Evolutionary conservation across 1,140 invertebrate species (phyloP).

Genomic region (Zaprionus taronus): DNA sequence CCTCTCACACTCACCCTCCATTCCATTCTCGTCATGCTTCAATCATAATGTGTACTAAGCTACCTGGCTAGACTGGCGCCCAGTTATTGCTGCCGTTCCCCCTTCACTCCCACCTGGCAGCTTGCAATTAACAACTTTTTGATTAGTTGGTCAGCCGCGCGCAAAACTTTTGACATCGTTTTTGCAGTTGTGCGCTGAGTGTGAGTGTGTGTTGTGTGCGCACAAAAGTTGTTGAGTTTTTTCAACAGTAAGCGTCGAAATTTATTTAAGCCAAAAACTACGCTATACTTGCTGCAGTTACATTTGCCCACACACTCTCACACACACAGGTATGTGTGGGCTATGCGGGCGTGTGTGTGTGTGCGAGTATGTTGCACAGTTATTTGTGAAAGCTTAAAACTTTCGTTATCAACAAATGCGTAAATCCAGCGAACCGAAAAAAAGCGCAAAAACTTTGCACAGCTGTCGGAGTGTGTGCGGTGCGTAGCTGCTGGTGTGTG

Average conservation of each 20-base stretch:
- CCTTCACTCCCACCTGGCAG: conserved; percentile 25
- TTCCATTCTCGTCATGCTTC: background rate
- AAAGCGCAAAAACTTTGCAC: conserved; percentile 50
- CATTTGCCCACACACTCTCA: background rate
- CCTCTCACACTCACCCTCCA: no score
- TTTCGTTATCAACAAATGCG: conserved; percentile 81
- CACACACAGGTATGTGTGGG: conserved; percentile 2
- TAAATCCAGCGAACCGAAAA: conserved; percentile 68
- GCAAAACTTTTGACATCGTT: conserved; percentile 70
- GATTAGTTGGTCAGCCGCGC: conserved; percentile 74
- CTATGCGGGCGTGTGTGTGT: conserved; percentile 16
- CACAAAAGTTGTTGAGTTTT: conserved; percentile 46
- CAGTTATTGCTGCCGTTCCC: conserved; percentile 48
- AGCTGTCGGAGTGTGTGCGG: conserved; percentile 6
- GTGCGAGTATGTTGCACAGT: conserved; percentile 53
- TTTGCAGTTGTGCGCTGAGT: conserved; percentile 35
- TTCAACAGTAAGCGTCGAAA: conserved; percentile 42
- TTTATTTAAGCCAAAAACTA: conserved; percentile 54
- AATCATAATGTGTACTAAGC: conserved; percentile 8
- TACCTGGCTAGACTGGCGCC: background rate
- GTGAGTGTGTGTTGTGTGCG: no score
- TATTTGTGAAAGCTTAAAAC: conserved; percentile 75
- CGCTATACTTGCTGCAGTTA: conserved; percentile 34
- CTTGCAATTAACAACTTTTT: conserved; percentile 75
- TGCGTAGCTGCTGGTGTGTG: background rate